Conservation (phyloP, 30 jellyfish, hydroid and myxozoan genomes). For the Cassiopea andromeda region DNA sequence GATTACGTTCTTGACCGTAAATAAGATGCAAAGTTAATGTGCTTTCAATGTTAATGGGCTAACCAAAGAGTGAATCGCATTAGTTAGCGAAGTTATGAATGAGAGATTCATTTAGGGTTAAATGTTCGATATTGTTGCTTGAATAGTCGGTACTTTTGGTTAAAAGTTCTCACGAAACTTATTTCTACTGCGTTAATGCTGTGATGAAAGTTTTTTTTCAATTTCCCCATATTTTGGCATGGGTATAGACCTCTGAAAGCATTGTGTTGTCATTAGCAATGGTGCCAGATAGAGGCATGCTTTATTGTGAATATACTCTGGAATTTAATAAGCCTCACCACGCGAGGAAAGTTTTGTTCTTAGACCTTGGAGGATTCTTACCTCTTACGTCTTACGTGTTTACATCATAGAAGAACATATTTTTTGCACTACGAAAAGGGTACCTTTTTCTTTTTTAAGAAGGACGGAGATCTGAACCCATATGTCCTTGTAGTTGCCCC, state of each 20-base stretch:
- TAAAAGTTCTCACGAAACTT: constrained; percentile 10
- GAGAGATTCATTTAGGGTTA: constrained; percentile 28
- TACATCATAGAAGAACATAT: no score
- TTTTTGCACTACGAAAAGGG: no score
- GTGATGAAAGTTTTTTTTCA: neutral
- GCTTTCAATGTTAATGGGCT: constrained; percentile 44
- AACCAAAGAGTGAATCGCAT: constrained; percentile 32
- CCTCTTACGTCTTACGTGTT: no score
- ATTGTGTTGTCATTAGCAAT: no score
- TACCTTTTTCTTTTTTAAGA: no score
- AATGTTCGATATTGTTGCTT: neutral
- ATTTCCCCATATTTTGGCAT: neutral
- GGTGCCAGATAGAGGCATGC: no score
- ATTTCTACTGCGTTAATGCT: neutral
- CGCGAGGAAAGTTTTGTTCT: no score
- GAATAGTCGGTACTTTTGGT: constrained; percentile 11
- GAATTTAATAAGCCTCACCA: no score
- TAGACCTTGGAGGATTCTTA: no score
- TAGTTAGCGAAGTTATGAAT: neutral
- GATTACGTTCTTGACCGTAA: constrained; percentile 48
- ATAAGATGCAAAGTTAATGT: constrained; percentile 33
- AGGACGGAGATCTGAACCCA: no score
- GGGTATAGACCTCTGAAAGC: neutral
- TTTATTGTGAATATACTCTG: no score
- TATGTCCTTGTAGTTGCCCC: no score